Evolutionary conservation across 1,140 invertebrate species (phyloP).

Genomic region (Chlorops oryzae): DNA sequence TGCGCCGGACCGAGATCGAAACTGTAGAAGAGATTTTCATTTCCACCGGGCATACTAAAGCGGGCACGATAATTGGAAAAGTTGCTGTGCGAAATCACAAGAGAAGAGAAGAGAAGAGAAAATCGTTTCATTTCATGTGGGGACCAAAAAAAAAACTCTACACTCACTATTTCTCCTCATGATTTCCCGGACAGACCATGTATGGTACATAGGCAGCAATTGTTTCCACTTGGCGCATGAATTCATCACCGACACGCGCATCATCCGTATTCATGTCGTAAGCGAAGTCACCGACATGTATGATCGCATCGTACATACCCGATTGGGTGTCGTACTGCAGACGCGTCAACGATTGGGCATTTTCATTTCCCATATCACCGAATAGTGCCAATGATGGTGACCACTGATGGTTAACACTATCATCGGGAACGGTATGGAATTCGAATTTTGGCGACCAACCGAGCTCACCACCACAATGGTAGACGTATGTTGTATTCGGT

Average conservation of each 20-base stretch:
- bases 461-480: slow-evolving; percentile 72
- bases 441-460: slow-evolving; percentile 77
- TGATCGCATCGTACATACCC: slow-evolving; percentile 76
- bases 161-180: slow-evolving; percentile 78
- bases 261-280: slow-evolving; percentile 87
- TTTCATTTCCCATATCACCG: slow-evolving; percentile 88
- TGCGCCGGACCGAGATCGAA: slow-evolving; percentile 90
- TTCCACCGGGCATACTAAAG: slow-evolving; percentile 80
- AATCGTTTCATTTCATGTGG: not conserved
- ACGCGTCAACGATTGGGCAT: slow-evolving; percentile 73
- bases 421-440: slow-evolving; percentile 66
- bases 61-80: slow-evolving; percentile 80
- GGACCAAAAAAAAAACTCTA: not conserved
- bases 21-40: slow-evolving; percentile 80
- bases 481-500: slow-evolving; percentile 63
- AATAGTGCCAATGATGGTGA: slow-evolving; percentile 77
- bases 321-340: slow-evolving; percentile 76
- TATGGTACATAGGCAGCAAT: slow-evolving; percentile 85
- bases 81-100: slow-evolving; percentile 61
- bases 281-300: slow-evolving; percentile 94
- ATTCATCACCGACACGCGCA: slow-evolving; percentile 77
- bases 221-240: slow-evolving; percentile 84
- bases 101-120: not conserved
- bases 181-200: slow-evolving; percentile 89
- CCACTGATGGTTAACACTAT: slow-evolving; percentile 60